Evolutionary conservation across 2,888 invertebrate genomes (phyloP).

Genomic region (Meandrusa payeni): DNA sequence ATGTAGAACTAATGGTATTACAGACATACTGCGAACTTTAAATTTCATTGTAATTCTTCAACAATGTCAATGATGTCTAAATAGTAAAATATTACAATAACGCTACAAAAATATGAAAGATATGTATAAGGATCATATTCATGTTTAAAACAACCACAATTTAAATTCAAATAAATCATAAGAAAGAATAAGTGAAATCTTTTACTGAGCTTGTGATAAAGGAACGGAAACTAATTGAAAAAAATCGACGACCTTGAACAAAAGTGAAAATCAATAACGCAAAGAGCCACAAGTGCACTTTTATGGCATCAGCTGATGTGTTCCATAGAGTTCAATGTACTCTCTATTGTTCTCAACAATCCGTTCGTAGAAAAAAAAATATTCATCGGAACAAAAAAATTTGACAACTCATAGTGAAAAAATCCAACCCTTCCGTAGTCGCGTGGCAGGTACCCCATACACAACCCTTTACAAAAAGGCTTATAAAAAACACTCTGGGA

Average conservation of each 20-base stretch:
- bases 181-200: too few relatives aligned
- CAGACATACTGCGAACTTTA: too few relatives aligned
- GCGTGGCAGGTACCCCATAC: slow-evolving; percentile 75
- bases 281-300: slow-evolving; percentile 67
- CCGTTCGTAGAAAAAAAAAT: slow-evolving; percentile 57
- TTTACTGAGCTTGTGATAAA: too few relatives aligned
- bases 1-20: too few relatives aligned
- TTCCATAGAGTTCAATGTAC: slow-evolving; percentile 71
- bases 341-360: slow-evolving; percentile 58
- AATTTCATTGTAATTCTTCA: too few relatives aligned
- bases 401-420: slow-evolving; percentile 65
- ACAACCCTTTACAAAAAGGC: slow-evolving; percentile 77
- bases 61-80: too few relatives aligned
- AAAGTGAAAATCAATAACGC: slow-evolving; percentile 64
- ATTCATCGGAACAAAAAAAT: slow-evolving; percentile 51
- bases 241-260: slow-evolving; percentile 60
- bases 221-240: slow-evolving; percentile 25
- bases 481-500: slow-evolving; percentile 74
- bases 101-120: too few relatives aligned
- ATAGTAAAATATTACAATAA: too few relatives aligned
- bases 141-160: too few relatives aligned
- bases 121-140: too few relatives aligned
- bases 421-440: slow-evolving; percentile 72
- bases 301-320: slow-evolving; percentile 74
- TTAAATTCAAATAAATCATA: too few relatives aligned